These are phyloP conservation scores for Geococcyx californianus DNA, from an alignment of 2,113 vertebrate species.

Conservation along the genomic window DNA sequence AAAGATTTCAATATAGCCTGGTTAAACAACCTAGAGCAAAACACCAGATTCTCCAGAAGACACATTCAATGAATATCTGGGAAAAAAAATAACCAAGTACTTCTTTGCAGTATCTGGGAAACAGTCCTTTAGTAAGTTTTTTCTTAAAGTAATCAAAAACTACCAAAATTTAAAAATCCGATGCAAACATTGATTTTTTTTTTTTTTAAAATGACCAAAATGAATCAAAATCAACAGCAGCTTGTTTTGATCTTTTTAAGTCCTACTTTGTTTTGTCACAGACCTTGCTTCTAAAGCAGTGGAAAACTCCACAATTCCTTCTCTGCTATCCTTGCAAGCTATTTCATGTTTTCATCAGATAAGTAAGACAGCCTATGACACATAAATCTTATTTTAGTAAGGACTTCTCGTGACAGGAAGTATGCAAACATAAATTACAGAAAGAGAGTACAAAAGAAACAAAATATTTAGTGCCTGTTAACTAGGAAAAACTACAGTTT, in stretches of 20 bases:
- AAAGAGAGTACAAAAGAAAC: background rate
- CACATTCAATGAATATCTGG: background rate
- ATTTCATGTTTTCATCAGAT: background rate
- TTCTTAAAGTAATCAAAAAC: background rate
- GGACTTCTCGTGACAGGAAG: background rate
- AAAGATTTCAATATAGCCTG: background rate
- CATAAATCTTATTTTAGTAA: background rate
- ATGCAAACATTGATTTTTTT: background rate
- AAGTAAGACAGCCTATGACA: background rate
- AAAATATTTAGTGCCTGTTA: background rate
- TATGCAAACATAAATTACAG: background rate
- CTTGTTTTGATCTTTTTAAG: background rate
- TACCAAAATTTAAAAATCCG: background rate
- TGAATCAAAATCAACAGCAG: background rate
- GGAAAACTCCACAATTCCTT: background rate
- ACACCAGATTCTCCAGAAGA: background rate
- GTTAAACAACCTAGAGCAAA: background rate
- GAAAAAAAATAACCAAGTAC: background rate
- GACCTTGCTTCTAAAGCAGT: background rate
- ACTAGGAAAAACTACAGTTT: rapidly evolving
- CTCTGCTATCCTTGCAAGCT: background rate
- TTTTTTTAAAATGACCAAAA: background rate
- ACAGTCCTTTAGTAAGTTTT: background rate
- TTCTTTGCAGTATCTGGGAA: background rate
- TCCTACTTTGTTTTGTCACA: background rate